Conservation (phyloP, 2,888 invertebrate genomes). For the Caenorhabditis angaria region DNA sequence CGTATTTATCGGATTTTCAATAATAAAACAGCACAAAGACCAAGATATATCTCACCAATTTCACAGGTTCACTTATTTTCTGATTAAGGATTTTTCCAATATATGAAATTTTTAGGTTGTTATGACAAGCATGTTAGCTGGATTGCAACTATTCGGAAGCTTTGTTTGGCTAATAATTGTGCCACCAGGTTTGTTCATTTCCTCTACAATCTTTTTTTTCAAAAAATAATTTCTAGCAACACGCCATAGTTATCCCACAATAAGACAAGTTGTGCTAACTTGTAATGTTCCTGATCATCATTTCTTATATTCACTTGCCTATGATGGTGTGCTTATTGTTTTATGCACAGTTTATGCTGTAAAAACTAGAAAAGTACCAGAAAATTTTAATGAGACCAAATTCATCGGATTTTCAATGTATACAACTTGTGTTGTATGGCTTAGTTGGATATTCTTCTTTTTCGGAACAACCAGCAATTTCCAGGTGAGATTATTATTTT, state of each 20-base stretch:
- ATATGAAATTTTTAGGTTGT: conserved; percentile 44
- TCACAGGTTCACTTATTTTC: conserved; percentile 79
- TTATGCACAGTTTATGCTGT: conserved; percentile 84
- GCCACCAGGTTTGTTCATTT: conserved; percentile 71
- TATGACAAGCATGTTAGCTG: conserved; percentile 76
- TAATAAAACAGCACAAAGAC: conserved; percentile 78
- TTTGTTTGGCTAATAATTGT: conserved; percentile 81
- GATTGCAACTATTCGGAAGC: conserved; percentile 80
- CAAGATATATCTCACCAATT: conserved; percentile 81
- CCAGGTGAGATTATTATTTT: conserved; percentile 76
- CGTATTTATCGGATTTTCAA: conserved; percentile 80
- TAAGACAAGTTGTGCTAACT: conserved; percentile 66
- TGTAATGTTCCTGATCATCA: conserved; percentile 68
- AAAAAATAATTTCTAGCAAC: conserved; percentile 75
- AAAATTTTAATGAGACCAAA: conserved; percentile 75
- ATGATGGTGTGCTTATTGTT: conserved; percentile 82
- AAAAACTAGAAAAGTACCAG: conserved; percentile 84
- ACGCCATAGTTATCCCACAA: conserved; percentile 71
- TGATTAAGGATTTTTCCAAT: background rate
- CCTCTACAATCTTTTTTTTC: background rate
- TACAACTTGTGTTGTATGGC: conserved; percentile 84
- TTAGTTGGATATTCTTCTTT: conserved; percentile 83
- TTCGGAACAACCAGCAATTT: conserved; percentile 83
- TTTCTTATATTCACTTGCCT: conserved; percentile 79
- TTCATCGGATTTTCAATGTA: conserved; percentile 80